Percentiles rank a stretch among this genome's conserved stretches.
These are phyloP conservation scores for Lagopus leucura DNA, from an alignment of 2,113 vertebrate species.

Conservation along the genomic window DNA sequence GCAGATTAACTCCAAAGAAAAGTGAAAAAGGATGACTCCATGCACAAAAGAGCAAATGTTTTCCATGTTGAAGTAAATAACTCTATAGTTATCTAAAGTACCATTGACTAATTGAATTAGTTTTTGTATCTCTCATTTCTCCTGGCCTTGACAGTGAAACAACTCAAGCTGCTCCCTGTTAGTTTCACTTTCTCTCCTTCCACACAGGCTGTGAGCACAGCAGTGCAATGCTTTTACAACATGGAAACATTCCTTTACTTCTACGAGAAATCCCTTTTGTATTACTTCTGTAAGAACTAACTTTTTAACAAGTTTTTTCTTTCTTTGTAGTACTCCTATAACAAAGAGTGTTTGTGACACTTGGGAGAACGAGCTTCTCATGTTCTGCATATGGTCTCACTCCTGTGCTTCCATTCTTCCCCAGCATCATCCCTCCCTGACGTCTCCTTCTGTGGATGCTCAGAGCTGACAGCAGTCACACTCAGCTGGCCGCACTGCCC, in stretches of 20 bases:
- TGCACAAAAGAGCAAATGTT: background rate
- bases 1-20: background rate
- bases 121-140: background rate
- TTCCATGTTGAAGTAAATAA: background rate
- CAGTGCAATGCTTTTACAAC: background rate
- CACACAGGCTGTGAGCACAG: background rate
- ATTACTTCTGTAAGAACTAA: background rate
- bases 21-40: background rate
- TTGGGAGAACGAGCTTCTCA: background rate
- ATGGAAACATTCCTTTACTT: background rate
- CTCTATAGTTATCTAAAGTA: background rate
- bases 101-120: background rate
- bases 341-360: background rate
- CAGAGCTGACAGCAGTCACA: fast-evolving
- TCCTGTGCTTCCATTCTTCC: background rate
- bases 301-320: background rate
- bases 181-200: constrained; percentile 41
- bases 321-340: constrained; percentile 12
- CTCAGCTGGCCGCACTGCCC: background rate
- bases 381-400: background rate
- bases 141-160: background rate
- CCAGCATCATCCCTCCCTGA: background rate
- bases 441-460: background rate
- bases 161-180: background rate
- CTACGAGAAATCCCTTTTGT: background rate